Base-by-base conservation (phyloP, 2,113 vertebrate genomes). In the Scophthalmus maximus region DNA sequence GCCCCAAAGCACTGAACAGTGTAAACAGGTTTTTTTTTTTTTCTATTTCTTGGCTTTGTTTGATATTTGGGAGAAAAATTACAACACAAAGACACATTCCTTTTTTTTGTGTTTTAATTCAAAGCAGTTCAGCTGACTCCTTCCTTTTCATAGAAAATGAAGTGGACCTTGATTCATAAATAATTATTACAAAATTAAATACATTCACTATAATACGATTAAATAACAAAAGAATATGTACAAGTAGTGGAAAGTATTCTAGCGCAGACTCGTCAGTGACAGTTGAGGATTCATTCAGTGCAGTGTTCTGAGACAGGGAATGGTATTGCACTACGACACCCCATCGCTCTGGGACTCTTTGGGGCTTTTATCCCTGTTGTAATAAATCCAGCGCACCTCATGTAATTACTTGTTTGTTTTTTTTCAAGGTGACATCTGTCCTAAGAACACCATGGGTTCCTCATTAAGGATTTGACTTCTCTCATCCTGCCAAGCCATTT, bases 111-210 rank as follows among this genome's bases (percentile, higher is more conserved):
- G 97, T 96, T 95, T 96, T 93, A 94, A 96, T 96, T 94, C 97
- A 97, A 98, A 98, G 96, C 96, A 96, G 97, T 98, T 96, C 95
- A 93, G 87, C 94, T 95, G 96, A 95, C 96, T 98, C 97, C n/a
- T 98, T 98, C 97, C 96, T 99, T 99, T 99, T 99, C 97, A 98
- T 97, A 98, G 98, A 99, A 99, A 99, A 99, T 96, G 96, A 98
- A 98, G 95, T 98, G 94, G 96, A 96, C 95, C 96, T 96, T 96
- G 96, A 96, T 95, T 98, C 95, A 99, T 99, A 99, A 99, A 98
- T 99, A 98, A 98, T 97, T 96, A 96, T 93, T 92, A 92, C 95
- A 98, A 98, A 99, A 99, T 99, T 98, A 99, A 99, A 99, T 99
- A 99, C 96, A 97, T 98, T 98, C 96, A 98, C 97, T 98, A 98